Evolutionary conservation across 2,113 vertebrate species (phyloP), one percentile per base, ranked within the genome.

Genomic region (Gobiocypris rarus): DNA sequence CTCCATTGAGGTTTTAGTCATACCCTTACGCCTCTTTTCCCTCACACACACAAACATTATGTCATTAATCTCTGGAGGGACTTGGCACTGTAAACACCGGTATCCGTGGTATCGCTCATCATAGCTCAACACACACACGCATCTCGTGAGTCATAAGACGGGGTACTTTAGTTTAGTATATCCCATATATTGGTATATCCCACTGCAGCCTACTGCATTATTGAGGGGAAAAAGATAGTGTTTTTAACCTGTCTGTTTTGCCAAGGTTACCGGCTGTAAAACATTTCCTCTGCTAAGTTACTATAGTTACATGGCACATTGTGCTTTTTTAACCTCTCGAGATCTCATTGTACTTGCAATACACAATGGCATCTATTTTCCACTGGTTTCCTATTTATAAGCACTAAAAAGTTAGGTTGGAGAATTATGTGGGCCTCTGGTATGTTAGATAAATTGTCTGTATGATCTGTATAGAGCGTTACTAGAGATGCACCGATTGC

Each of bases 21-120:
- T 87, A 63, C 71, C 59, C 69, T 86, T 77, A 65, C 54, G 28
- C 76, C 48, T 56, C 56, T 81, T 78, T 76, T 81, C 67, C 75
- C 67, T 54, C 41, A 69, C 76, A 78, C 28, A 74, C 80, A 65
- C 70, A 90, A 87, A 84, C 86, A 89, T 92, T 91, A 92, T 87
- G 81, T 93, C 91, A 92, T 88, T 41, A 69, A 84, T 88, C 92
- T 91, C 90, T 0, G 84, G 92, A 93, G 92, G 92, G 87, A 82
- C 87, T 86, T 81, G 89, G 89, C 88, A 86, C 82, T 84, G 91
- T 92, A 93, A 94, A 94, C 92, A 91, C 78, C 76, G 82, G 90
- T 93, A 90, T 91, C 91, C 3, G 70, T 89, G 91, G 91, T 92
- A 90, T 90, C 85, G 63, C 74, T 87, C 88, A 65, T 90, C 86